Conservation (phyloP, 2,113 vertebrate genomes). For the Dendropsophus ebraccatus region DNA sequence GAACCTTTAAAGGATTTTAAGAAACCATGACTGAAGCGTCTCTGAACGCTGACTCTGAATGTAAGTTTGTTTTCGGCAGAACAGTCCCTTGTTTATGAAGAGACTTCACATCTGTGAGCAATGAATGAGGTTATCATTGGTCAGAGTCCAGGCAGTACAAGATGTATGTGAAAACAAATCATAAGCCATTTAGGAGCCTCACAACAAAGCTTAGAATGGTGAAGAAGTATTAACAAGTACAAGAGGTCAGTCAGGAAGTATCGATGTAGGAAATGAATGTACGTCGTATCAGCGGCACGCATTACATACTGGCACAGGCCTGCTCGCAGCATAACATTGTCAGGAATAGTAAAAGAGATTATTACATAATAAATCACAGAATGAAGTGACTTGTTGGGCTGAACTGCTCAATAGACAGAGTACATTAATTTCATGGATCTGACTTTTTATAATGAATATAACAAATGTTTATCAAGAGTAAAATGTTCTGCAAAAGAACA, state of each 20-base stretch:
- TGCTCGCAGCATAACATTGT: not conserved
- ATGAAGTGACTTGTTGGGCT: not conserved
- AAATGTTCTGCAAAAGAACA: not conserved
- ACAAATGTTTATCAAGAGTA: not conserved
- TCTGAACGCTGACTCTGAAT: not conserved
- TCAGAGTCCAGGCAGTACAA: conserved; percentile 32
- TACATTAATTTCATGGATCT: not conserved
- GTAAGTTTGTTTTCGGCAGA: conserved; percentile 16
- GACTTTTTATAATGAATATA: not conserved
- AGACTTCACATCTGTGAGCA: conserved; percentile 43
- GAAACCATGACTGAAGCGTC: not conserved
- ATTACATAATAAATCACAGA: not conserved
- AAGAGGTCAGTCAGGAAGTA: conserved; percentile 13
- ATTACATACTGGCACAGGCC: not conserved
- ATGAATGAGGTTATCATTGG: conserved; percentile 51
- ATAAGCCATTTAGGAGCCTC: conserved; percentile 2
- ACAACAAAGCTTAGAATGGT: conserved; percentile 15
- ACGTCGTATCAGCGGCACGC: not conserved
- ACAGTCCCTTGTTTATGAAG: conserved; percentile 42
- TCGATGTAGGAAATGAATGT: conserved; percentile 16
- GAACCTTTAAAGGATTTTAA: not conserved
- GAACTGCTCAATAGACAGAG: not conserved
- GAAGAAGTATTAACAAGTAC: conserved; percentile 19
- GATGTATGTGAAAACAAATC: conserved; percentile 40
- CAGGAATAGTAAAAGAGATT: not conserved